A percentile compares a stretch with the other conserved stretches of the same genome.
These are phyloP conservation scores for Numenius arquata DNA, from an alignment of 2,113 vertebrate species.

Conservation along the genomic window DNA sequence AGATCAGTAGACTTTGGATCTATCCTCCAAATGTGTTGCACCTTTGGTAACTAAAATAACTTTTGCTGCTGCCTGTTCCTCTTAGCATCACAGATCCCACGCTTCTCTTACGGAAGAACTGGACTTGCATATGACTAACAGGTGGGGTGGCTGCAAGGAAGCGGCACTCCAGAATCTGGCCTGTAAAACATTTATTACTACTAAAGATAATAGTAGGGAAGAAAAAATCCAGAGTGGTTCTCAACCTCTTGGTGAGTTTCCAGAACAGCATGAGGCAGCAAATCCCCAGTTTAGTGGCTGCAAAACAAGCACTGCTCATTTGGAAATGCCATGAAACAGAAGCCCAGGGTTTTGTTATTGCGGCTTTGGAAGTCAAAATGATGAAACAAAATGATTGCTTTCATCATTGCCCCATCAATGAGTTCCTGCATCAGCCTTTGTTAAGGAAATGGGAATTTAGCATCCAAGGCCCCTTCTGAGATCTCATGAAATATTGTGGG, in stretches of 20 bases:
- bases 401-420: not conserved
- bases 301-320: not conserved
- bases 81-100: not conserved
- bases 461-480: not conserved
- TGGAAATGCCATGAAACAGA: not conserved
- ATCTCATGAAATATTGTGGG: not conserved
- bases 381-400: not conserved
- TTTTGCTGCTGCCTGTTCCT: not conserved
- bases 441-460: not conserved
- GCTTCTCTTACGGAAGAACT: not conserved
- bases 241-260: not conserved
- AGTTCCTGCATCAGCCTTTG: not conserved
- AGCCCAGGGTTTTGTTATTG: not conserved
- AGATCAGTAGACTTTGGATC: not conserved
- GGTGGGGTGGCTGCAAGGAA: not conserved
- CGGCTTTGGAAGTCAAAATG: not conserved
- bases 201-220: not conserved
- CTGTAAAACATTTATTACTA: not conserved
- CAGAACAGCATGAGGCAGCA: conserved; percentile 2
- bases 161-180: not conserved
- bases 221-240: not conserved
- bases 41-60: not conserved
- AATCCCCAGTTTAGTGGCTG: not conserved
- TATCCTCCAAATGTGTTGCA: not conserved
- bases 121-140: not conserved